Evolutionary conservation across 2,888 invertebrate species (phyloP).

Genomic region (Agriopis aurantiaria): DNA sequence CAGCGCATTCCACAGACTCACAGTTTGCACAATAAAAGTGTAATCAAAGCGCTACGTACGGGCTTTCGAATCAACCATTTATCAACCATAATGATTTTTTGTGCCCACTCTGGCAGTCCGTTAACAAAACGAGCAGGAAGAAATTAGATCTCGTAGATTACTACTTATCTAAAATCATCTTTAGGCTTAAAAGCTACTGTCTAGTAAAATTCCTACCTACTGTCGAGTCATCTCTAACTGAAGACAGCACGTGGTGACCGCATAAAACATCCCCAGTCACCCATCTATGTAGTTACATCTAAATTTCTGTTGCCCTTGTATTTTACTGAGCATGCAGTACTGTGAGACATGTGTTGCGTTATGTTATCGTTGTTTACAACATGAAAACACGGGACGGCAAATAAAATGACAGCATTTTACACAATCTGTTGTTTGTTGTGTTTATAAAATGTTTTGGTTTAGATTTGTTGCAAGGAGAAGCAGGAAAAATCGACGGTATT

Average conservation of each 20-base stretch:
- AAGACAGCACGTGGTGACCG: conserved; percentile 16
- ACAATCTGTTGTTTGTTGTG: conserved; percentile 13
- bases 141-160: no score
- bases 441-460: conserved; percentile 2
- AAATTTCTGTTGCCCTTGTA: conserved; percentile 1
- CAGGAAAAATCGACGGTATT: conserved; percentile 4
- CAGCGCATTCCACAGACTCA: no score
- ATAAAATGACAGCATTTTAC: conserved; percentile 11
- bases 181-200: background rate
- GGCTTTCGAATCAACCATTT: no score
- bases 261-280: conserved; percentile 20
- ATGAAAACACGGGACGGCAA: background rate
- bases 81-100: no score
- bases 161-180: background rate
- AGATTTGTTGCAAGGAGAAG: background rate
- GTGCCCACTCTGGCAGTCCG: no score
- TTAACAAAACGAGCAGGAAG: no score
- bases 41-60: no score
- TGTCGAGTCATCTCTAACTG: conserved; percentile 8
- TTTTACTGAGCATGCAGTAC: conserved; percentile 20
- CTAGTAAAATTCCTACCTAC: background rate
- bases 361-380: conserved; percentile 14
- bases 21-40: no score
- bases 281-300: background rate
- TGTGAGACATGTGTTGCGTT: background rate